A percentile compares a stretch with the other conserved stretches of the same genome.
These are phyloP conservation scores for Myopa testacea DNA, from an alignment of 2,888 invertebrate species.

Conservation along the genomic window DNA sequence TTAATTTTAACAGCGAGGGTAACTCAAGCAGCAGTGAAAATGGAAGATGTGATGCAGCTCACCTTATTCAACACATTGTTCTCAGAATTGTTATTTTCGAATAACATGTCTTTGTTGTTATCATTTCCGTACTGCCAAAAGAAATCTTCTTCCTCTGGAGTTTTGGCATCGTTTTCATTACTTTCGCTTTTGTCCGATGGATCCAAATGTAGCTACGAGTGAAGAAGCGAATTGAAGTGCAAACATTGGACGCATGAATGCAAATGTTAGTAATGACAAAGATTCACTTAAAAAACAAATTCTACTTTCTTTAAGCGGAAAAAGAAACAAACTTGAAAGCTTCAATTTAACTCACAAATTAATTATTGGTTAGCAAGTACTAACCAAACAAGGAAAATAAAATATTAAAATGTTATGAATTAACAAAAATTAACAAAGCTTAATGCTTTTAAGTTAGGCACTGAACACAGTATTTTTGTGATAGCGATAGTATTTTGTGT, in stretches of 20 bases:
- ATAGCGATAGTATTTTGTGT: background rate
- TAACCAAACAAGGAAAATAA: constrained; percentile 19
- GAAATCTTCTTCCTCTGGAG: constrained; percentile 85
- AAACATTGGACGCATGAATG: background rate
- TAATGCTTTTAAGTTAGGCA: background rate
- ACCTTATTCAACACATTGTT: constrained; percentile 70
- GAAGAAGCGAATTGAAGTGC: constrained; percentile 23
- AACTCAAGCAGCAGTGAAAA: constrained; percentile 29
- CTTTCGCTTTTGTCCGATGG: constrained; percentile 71
- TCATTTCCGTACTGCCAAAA: constrained; percentile 82
- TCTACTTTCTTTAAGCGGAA: background rate
- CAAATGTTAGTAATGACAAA: constrained; percentile 33
- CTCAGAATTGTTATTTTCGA: constrained; percentile 66
- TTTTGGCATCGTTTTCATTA: constrained; percentile 72
- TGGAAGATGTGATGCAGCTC: constrained; percentile 54
- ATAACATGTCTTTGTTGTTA: constrained; percentile 59
- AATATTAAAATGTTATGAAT: constrained; percentile 5
- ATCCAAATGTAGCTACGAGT: constrained; percentile 78
- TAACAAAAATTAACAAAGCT: background rate
- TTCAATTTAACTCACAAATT: constrained; percentile 16
- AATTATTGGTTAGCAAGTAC: constrained; percentile 23
- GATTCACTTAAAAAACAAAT: constrained; percentile 20
- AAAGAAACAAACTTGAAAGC: background rate
- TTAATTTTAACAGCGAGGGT: constrained; percentile 8
- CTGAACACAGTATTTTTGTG: no score